Evolutionary conservation across 2,888 invertebrate genomes (phyloP).

Genomic region (Drosophila fulvimacula): DNA sequence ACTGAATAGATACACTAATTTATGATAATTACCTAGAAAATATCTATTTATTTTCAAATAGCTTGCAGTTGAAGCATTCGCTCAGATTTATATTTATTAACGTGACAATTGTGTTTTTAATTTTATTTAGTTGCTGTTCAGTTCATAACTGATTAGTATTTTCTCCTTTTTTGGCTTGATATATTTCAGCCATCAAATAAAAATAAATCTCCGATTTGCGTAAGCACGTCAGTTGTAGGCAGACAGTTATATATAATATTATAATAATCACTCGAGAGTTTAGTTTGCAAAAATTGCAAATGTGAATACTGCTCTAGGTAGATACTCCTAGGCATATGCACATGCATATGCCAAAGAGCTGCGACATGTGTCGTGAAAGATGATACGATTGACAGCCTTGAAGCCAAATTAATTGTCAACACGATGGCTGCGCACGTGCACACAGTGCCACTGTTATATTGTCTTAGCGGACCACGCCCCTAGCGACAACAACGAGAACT

Average conservation of each 20-base stretch:
- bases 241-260: neutral
- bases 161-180: neutral
- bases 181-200: neutral
- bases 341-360: slow-evolving; percentile 7
- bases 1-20: neutral
- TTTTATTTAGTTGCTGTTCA: no score
- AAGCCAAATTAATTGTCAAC: slow-evolving; percentile 76
- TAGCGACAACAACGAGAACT: slow-evolving; percentile 1
- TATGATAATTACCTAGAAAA: neutral
- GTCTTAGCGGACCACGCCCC: slow-evolving; percentile 47
- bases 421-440: slow-evolving; percentile 59
- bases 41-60: neutral
- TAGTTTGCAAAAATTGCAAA: neutral
- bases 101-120: no score
- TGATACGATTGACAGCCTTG: slow-evolving; percentile 63
- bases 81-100: neutral
- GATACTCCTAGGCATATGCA: slow-evolving; percentile 45
- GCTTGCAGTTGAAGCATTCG: neutral
- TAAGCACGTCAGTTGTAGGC: neutral
- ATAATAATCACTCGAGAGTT: neutral
- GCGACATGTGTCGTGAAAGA: slow-evolving; percentile 51
- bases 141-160: neutral
- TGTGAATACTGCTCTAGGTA: slow-evolving; percentile 35
- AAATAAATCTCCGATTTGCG: neutral
- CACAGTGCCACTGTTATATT: slow-evolving; percentile 53